Conservation (phyloP, 2,888 invertebrate genomes). For the Andrena camellia region DNA sequence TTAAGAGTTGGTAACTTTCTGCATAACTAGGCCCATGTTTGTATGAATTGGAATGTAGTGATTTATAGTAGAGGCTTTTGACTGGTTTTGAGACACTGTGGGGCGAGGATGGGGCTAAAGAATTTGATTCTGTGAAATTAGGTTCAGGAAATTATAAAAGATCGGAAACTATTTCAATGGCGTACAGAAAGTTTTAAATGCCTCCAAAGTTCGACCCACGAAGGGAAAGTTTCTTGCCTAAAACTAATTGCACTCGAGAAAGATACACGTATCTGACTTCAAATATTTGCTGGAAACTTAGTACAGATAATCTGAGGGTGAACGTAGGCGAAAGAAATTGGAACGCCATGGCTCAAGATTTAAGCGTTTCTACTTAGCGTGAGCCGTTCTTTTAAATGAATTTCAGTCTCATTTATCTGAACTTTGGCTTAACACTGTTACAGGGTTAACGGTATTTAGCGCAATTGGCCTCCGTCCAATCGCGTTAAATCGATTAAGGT, state of each 20-base stretch:
- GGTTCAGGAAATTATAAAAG: too few relatives aligned
- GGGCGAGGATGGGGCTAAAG: too few relatives aligned
- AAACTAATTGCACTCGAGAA: not conserved
- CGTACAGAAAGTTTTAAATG: too few relatives aligned
- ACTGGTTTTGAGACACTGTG: too few relatives aligned
- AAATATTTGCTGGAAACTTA: not conserved
- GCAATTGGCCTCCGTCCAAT: conserved; percentile 41
- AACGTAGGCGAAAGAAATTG: not conserved
- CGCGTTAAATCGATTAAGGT: conserved; percentile 39
- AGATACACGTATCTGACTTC: not conserved
- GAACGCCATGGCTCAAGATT: not conserved
- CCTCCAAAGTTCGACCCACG: too few relatives aligned
- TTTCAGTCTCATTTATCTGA: conserved; percentile 15
- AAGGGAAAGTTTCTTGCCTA: not conserved
- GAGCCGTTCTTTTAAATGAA: conserved; percentile 24
- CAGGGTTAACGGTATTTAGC: conserved; percentile 36
- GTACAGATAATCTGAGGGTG: not conserved
- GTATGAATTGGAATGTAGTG: too few relatives aligned
- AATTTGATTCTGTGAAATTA: too few relatives aligned
- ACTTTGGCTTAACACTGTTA: conserved; percentile 28
- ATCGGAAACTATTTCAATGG: too few relatives aligned
- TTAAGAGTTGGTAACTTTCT: too few relatives aligned
- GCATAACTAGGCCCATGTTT: too few relatives aligned
- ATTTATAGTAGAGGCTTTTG: too few relatives aligned
- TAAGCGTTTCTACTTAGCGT: not conserved